Conservation (phyloP, 2,888 invertebrate genomes). For the Limenitis camilla region DNA sequence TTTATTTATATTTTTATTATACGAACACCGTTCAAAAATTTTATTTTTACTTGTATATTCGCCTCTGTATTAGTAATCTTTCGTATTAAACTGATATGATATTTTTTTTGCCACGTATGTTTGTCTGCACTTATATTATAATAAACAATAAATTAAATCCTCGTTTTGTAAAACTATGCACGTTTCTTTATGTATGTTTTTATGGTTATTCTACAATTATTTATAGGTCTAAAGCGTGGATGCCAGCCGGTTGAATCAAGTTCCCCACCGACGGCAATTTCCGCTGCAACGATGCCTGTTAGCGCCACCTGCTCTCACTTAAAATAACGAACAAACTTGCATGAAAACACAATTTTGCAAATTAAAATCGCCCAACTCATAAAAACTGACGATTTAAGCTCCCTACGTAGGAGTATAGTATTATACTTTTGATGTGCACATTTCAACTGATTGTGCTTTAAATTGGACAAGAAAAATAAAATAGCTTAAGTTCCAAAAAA, state of each 20-base stretch:
- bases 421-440: background rate
- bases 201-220: conserved; percentile 50
- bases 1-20: no score
- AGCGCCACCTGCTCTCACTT: conserved; percentile 51
- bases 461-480: no score
- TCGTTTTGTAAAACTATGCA: conserved; percentile 10
- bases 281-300: conserved; percentile 50
- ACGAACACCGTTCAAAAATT: no score
- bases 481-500: no score
- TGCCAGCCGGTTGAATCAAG: conserved; percentile 32
- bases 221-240: conserved; percentile 35
- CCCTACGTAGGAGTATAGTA: background rate
- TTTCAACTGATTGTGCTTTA: background rate
- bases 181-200: conserved; percentile 53
- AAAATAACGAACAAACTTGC: conserved; percentile 40
- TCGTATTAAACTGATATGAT: no score
- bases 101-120: no score
- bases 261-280: conserved; percentile 53
- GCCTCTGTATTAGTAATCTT: no score
- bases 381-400: background rate
- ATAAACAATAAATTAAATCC: no score
- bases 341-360: conserved; percentile 20
- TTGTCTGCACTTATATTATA: no score
- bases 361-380: conserved; percentile 1
- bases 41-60: no score